Evolutionary conservation across 2,797 vertebrate genomes (phyloP).

Genomic region (Leucoraja ocellata): DNA sequence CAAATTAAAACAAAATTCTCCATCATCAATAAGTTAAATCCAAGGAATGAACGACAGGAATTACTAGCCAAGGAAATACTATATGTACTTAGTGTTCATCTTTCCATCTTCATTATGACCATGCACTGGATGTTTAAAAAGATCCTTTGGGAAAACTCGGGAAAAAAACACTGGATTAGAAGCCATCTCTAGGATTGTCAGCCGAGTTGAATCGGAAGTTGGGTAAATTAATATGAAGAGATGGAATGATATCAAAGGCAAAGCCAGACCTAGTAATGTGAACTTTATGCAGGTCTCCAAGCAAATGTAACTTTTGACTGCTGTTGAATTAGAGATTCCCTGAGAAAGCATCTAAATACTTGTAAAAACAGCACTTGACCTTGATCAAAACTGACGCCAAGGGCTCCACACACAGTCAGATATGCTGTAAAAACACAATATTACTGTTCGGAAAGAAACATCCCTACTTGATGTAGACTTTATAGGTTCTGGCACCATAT

Average conservation of each 20-base stretch:
- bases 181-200: not conserved
- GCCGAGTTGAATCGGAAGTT: not conserved
- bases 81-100: not conserved
- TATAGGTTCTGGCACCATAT: not conserved
- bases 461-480: slow-evolving; percentile 24
- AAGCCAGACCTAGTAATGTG: not conserved
- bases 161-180: not conserved
- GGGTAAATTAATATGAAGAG: slow-evolving; percentile 3
- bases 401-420: slow-evolving; percentile 1
- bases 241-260: not conserved
- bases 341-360: slow-evolving; percentile 31
- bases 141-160: not conserved
- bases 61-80: not conserved
- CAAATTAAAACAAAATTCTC: no score
- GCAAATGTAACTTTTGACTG: not conserved
- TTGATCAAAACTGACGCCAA: slow-evolving; percentile 18
- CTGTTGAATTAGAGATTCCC: slow-evolving; percentile 10
- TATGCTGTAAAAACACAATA: slow-evolving; percentile 35
- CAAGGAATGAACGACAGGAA: not conserved
- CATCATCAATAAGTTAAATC: not conserved
- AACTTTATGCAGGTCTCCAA: not conserved
- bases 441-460: not conserved
- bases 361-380: slow-evolving; percentile 8
- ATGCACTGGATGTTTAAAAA: not conserved
- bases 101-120: not conserved